Base-by-base conservation (phyloP, 2,888 invertebrate species). In the Thyatira batis region DNA sequence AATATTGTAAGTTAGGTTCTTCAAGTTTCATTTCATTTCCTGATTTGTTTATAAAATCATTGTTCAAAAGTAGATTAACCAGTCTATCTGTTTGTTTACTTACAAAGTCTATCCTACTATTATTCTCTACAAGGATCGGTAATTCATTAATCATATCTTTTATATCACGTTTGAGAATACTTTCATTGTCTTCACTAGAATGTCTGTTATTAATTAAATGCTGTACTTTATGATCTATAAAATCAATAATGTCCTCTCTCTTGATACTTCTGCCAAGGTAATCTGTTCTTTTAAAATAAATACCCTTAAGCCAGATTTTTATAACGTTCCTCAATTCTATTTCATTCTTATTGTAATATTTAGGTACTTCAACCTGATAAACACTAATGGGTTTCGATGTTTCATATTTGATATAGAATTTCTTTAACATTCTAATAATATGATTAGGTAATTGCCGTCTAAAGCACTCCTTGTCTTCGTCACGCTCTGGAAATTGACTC, bases 391-490 rank as follows among this genome's bases (percentile, higher is more conserved):
- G 0, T 8, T 53, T 46, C 2, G n/a, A 0, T 0, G 50, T 30
- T 39, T 21, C n/a, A 27, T 50, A 43, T n/a, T 5, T 43, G 2
- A 48, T 13, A 17, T 53, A 55, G 27, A 57, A 51, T 20, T 55
- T 56, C 20, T 60, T 71, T n/a, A 68, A 28, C 49, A 56, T 57
- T 1, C 57, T 53, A 1, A 65, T 60, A 3, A 76, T 63, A 48
- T 55, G 53, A 23, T 70, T 51, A 0, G 74, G 67, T 17, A 76
- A 50, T 6, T 67, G 60, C 33, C 58, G 58, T 51, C 60, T 65
- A 2, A 69, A 65, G 46, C 63, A 58, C 4, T 52, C 23, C 17
- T 52, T 54, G 0, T 65, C 66, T 23, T 62, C 63, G 11, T 67
- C 61, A 17, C 45, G 50, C 11, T 67, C 64, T 23, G 58, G 45